A percentile compares a stretch with the other conserved stretches of the same genome.
Conservation (phyloP, 2,113 vertebrate genomes). For the Pica pica region DNA sequence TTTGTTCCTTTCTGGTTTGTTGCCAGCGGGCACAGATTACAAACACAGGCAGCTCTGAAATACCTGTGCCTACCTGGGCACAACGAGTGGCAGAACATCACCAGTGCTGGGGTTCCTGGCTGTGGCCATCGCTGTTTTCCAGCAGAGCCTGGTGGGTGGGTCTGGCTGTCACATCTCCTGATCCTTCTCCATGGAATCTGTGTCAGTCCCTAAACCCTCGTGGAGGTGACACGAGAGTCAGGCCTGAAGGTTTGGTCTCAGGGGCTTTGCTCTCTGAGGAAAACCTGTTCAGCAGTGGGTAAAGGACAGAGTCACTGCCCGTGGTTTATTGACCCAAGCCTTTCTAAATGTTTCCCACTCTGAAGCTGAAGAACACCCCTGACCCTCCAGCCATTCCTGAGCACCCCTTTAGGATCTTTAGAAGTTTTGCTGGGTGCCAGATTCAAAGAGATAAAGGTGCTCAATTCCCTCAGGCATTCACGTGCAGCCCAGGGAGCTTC, state of each 20-base stretch:
- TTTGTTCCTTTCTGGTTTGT: neutral
- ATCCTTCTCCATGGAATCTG: neutral
- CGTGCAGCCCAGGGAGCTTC: neutral
- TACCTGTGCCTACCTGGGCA: neutral
- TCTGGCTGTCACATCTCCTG: neutral
- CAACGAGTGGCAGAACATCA: neutral
- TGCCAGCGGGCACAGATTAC: neutral
- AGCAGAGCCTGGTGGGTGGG: neutral
- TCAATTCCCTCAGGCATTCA: neutral
- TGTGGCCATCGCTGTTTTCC: neutral
- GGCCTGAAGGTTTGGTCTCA: neutral
- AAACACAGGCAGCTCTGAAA: neutral
- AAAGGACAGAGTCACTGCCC: neutral
- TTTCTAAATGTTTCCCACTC: neutral
- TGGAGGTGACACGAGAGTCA: neutral
- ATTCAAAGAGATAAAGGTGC: neutral
- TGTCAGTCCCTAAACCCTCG: neutral
- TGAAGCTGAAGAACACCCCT: neutral
- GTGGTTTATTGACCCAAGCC: neutral
- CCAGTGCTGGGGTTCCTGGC: accelerated
- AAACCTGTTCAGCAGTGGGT: neutral
- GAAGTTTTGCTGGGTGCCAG: neutral
- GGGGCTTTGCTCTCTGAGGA: neutral
- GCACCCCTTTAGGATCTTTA: neutral
- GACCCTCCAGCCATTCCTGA: neutral